Conservation (phyloP, 1,140 invertebrate species). For the Pseudachorutes palmiensis region DNA sequence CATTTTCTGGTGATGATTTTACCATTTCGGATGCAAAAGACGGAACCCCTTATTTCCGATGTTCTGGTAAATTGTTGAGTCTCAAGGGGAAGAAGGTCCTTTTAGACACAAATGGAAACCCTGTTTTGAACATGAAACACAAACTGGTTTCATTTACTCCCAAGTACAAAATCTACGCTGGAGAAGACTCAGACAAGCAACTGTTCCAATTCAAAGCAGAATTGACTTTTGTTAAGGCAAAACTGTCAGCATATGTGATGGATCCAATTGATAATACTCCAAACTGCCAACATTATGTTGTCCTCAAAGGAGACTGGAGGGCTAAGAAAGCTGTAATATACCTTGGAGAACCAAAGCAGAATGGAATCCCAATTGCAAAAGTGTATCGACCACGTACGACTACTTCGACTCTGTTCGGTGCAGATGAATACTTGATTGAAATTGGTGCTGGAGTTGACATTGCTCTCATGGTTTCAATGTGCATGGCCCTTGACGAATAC, state of each 20-base stretch:
- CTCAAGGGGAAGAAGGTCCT: constrained; percentile 26
- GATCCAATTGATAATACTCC: constrained; percentile 14
- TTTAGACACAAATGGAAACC: constrained; percentile 19
- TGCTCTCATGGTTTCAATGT: constrained; percentile 26
- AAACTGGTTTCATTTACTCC: constrained; percentile 23
- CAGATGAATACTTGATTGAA: constrained; percentile 30
- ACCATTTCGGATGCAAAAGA: constrained; percentile 17
- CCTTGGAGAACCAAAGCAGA: constrained; percentile 27
- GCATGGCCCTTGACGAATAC: constrained; percentile 31
- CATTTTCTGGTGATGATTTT: constrained; percentile 30
- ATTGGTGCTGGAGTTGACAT: constrained; percentile 29
- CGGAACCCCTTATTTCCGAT: constrained; percentile 26
- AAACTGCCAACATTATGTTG: neutral
- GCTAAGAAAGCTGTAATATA: constrained; percentile 23
- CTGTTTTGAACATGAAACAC: constrained; percentile 27
- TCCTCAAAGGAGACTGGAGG: constrained; percentile 30
- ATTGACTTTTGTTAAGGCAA: constrained; percentile 25
- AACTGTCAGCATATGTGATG: constrained; percentile 16
- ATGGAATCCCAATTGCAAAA: constrained; percentile 27
- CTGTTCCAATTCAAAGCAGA: constrained; percentile 24
- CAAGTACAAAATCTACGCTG: constrained; percentile 28
- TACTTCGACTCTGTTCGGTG: constrained; percentile 18
- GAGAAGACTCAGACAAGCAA: constrained; percentile 19
- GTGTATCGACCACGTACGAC: constrained; percentile 20
- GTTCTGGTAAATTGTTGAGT: constrained; percentile 27